Conservation (phyloP, 1,140 invertebrate genomes). For the Anastrepha ludens region DNA sequence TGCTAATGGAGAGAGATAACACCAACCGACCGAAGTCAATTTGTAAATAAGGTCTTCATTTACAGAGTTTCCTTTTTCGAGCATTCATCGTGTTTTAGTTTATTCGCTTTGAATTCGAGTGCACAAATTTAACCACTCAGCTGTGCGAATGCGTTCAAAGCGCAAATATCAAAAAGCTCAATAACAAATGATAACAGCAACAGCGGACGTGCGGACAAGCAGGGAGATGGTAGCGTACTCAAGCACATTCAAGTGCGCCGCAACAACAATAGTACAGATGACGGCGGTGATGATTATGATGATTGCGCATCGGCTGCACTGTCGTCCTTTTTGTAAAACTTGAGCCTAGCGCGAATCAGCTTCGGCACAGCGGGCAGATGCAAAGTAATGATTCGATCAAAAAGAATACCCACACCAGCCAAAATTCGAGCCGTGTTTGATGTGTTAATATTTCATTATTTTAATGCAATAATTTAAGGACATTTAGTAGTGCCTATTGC, state of each 20-base stretch:
- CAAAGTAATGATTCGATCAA: constrained; percentile 43
- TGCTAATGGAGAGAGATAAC: not conserved
- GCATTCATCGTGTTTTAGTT: constrained; percentile 9
- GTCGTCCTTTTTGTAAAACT: not conserved
- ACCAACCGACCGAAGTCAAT: constrained; percentile 5
- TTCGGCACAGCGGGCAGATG: constrained; percentile 26
- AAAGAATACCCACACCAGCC: not conserved
- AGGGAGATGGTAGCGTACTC: not conserved
- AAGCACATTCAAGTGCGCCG: constrained; percentile 33
- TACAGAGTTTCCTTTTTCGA: not conserved
- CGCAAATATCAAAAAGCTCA: constrained; percentile 47
- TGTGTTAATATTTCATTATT: constrained; percentile 48
- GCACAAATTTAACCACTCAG: not conserved
- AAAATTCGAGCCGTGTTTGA: not conserved
- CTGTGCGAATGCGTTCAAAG: not conserved
- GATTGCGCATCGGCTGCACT: not conserved
- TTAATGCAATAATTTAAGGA: constrained; percentile 47
- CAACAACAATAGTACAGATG: not conserved
- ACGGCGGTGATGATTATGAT: not conserved
- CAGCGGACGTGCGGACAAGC: not conserved
- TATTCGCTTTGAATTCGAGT: not conserved
- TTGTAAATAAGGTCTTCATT: constrained; percentile 51
- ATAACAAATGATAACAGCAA: constrained; percentile 26
- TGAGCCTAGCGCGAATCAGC: not conserved
- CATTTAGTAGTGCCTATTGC: not conserved